Evolutionary conservation across 2,113 vertebrate species (phyloP), one percentile per base, ranked within the genome.

Genomic region (Erpornis zantholeuca): DNA sequence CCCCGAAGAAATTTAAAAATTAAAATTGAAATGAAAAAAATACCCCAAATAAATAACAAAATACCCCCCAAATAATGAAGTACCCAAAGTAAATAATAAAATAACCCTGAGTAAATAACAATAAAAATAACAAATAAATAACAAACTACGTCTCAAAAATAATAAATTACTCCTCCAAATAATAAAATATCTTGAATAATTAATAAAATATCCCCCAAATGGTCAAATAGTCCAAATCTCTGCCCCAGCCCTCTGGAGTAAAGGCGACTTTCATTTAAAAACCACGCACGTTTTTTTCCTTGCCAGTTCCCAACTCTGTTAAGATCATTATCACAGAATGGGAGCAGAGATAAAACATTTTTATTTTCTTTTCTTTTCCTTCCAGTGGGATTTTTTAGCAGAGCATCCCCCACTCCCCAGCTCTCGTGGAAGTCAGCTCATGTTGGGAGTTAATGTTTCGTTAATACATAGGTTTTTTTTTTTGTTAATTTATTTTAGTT

Each of bases 361-460:
- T 92, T 79, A 86, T 96, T 92, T 82, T 61, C 14, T 57, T 90
- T 78, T 31, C n/a, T 59, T 49, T 54, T 4, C 80, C 66, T 82
- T 66, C 36, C 1, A 11, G 44, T 31, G 66, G 63, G 59, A 27
- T 79, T 79, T 86, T 75, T 24, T 7, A 82, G 59, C 4, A 2
- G n/a, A 10, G 45, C 70, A 6, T 20, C 35, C 65, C 52, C 59
- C 45, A n/a, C 57, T 33, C 70, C 70, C 54, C 59, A 17, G 49
- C 79, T 82, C 94, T 53, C 47, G 3, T 49, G 79, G 89, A 85
- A 81, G 36, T n/a, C 86, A 69, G 28, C 70, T 73, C 94, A 88
- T 42, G 66, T 38, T 31, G 92, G 77, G 92, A 95, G 83, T 94
- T 95, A 94, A 95, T 92, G 94, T 94, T 96, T 95, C 57, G 63